phyloP scores from a whole-genome alignment of 2,113 vertebrate species.

The Mola mola region DNA sequence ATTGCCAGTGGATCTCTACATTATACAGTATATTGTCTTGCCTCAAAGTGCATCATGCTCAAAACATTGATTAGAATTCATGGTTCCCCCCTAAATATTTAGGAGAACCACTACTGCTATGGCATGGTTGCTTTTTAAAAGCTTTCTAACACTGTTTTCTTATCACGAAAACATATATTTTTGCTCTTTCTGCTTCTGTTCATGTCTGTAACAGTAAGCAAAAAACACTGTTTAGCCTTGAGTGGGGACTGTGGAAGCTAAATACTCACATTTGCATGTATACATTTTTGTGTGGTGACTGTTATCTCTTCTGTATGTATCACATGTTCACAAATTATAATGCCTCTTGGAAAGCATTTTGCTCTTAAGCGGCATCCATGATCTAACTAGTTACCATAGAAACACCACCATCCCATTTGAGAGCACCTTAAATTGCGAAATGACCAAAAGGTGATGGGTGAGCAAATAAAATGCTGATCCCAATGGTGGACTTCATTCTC shows the following conservation, averaged over 20 bases:
- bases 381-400: conserved; percentile 79
- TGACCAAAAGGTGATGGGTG: conserved; percentile 69
- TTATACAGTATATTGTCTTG: conserved; percentile 37
- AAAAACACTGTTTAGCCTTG: background rate
- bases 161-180: background rate
- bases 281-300: conserved; percentile 2
- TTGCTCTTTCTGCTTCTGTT: conserved; percentile 1
- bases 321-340: conserved; percentile 44
- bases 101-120: conserved; percentile 19
- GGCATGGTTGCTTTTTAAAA: conserved; percentile 4
- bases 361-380: conserved; percentile 66
- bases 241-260: conserved; percentile 1
- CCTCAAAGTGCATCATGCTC: conserved; percentile 29
- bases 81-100: conserved; percentile 41
- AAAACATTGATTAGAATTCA: conserved; percentile 47
- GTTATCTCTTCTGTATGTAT: conserved; percentile 16
- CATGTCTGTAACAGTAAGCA: background rate
- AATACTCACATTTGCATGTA: background rate
- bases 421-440: conserved; percentile 63
- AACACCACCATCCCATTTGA: conserved; percentile 67
- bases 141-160: conserved; percentile 3
- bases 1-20: conserved; percentile 11
- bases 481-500: conserved; percentile 35
- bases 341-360: conserved; percentile 71
- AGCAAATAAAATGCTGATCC: conserved; percentile 57